These are phyloP conservation scores for Arrhamphus sclerolepis DNA, from an alignment of 2,797 vertebrate species.

Conservation along the genomic window DNA sequence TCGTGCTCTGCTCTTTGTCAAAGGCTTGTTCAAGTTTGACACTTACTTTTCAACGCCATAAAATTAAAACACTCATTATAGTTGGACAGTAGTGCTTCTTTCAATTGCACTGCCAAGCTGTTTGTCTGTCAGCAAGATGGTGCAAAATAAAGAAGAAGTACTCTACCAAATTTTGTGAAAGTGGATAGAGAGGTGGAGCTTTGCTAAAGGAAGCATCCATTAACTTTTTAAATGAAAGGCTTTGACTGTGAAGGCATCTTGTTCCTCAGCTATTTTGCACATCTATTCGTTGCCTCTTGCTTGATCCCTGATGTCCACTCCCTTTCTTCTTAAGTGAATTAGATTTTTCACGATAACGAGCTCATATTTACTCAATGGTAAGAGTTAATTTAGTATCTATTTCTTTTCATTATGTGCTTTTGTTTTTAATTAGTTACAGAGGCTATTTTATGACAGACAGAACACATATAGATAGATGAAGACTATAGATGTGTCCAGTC, in stretches of 20 bases:
- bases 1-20: conserved; percentile 8
- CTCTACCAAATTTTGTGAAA: background rate
- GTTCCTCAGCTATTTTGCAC: conserved; percentile 1
- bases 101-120: too few species aligned
- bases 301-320: conserved; percentile 20
- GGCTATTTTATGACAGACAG: conserved; percentile 58
- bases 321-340: conserved; percentile 40
- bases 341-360: conserved; percentile 58
- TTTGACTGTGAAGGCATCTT: background rate
- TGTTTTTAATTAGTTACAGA: conserved; percentile 70
- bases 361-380: conserved; percentile 49
- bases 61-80: too few species aligned
- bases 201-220: background rate
- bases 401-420: conserved; percentile 66
- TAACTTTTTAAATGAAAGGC: conserved; percentile 3
- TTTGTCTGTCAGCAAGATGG: too few species aligned
- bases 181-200: background rate
- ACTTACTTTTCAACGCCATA: too few species aligned
- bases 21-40: conserved; percentile 7
- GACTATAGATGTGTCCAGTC: conserved; percentile 50
- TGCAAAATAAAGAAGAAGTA: too few species aligned
- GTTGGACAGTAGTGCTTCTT: too few species aligned
- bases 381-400: conserved; percentile 60
- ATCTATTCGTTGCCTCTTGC: too few species aligned
- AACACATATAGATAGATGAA: conserved; percentile 58